Evolutionary conservation across 1,140 invertebrate genomes (phyloP).

Genomic region (Leptopilina boulardi): DNA sequence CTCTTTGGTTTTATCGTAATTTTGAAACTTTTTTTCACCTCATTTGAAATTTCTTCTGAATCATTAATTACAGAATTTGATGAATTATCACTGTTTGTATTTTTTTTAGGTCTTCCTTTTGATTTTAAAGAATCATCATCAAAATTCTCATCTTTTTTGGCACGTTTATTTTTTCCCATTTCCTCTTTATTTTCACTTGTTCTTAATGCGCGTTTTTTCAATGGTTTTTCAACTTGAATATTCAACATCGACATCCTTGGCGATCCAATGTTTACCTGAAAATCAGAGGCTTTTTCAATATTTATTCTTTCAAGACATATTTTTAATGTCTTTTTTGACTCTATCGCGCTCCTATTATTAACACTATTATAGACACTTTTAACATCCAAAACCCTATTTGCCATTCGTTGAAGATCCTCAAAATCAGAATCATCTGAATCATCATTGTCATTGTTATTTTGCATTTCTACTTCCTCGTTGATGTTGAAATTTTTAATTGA

Average conservation of each 20-base stretch:
- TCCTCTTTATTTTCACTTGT: neutral
- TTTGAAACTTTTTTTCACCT: too few relatives aligned
- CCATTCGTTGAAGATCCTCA: slow-evolving; percentile 16
- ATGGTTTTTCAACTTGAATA: neutral
- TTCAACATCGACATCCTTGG: slow-evolving; percentile 19
- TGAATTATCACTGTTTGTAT: neutral
- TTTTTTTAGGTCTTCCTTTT: neutral
- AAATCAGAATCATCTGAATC: slow-evolving; percentile 9
- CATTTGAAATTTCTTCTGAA: too few relatives aligned
- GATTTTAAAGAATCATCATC: neutral
- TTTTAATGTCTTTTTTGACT: neutral
- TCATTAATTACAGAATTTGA: too few relatives aligned
- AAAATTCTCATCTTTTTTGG: neutral
- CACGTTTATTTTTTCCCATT: neutral
- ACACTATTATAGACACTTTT: slow-evolving; percentile 24
- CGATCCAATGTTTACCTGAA: slow-evolving; percentile 9
- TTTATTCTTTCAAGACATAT: neutral
- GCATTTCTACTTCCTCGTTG: slow-evolving; percentile 9
- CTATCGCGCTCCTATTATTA: slow-evolving; percentile 8
- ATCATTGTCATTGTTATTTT: neutral
- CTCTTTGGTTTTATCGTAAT: too few relatives aligned
- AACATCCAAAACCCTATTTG: neutral
- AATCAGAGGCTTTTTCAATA: neutral
- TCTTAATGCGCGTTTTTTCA: neutral
- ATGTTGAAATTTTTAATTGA: neutral